Evolutionary conservation across 1,140 invertebrate species (phyloP).

Genomic region (Oppia nitens): DNA sequence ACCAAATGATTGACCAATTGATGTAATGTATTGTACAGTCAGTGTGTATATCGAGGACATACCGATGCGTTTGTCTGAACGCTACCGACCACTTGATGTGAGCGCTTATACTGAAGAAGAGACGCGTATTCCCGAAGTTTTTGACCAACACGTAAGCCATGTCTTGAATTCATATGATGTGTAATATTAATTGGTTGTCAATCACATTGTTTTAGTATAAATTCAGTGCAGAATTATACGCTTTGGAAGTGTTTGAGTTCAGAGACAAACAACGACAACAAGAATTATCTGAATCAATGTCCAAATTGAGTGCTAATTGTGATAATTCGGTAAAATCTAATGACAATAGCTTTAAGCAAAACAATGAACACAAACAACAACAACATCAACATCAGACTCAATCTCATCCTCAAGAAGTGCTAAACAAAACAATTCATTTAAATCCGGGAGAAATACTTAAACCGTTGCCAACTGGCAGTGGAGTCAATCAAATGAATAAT

Average conservation of each 20-base stretch:
- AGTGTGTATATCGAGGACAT: slow-evolving; percentile 4
- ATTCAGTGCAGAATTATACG: slow-evolving; percentile 8
- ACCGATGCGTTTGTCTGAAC: slow-evolving; percentile 12
- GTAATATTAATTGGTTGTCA: not conserved
- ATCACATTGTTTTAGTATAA: slow-evolving; percentile 5
- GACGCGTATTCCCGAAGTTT: not conserved
- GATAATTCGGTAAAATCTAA: no score
- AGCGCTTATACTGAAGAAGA: not conserved
- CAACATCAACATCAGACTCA: not conserved
- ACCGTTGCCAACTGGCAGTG: not conserved
- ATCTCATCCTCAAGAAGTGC: slow-evolving; percentile 1
- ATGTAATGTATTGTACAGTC: not conserved
- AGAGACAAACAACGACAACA: not conserved
- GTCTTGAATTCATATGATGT: not conserved
- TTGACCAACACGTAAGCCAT: not conserved
- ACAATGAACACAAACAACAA: slow-evolving; percentile 3
- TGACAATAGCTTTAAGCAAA: not conserved
- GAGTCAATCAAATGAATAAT: not conserved
- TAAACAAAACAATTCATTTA: slow-evolving; percentile 1
- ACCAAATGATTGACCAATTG: not conserved
- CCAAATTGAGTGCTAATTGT: not conserved
- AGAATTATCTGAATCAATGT: not conserved
- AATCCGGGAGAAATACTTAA: slow-evolving; percentile 1
- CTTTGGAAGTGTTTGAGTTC: slow-evolving; percentile 1
- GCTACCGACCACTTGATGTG: slow-evolving; percentile 1